Conservation (phyloP, 2,113 vertebrate species). For the Gymnobelideus leadbeateri region DNA sequence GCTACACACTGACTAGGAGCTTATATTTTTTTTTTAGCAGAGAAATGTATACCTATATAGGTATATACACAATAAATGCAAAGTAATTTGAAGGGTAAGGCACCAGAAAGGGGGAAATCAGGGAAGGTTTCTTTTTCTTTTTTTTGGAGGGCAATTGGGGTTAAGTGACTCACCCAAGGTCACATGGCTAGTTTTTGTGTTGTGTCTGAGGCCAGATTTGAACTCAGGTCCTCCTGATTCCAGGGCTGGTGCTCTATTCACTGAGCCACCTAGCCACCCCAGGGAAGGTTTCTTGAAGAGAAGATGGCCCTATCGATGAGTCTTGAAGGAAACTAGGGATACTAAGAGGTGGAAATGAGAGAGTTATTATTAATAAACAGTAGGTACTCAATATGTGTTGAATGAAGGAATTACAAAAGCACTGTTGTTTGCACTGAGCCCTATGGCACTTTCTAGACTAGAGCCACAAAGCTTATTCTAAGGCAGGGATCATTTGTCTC, state of each 20-base stretch:
- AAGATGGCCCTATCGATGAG: background rate
- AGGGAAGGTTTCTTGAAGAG: background rate
- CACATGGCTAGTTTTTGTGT: no score
- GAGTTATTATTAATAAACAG: background rate
- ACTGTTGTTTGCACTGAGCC: background rate
- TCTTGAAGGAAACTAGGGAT: background rate
- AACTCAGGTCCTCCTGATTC: no score
- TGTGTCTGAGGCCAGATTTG: no score
- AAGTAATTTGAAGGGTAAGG: background rate
- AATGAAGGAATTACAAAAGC: background rate
- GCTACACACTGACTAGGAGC: background rate
- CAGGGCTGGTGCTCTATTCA: no score
- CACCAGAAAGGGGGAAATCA: background rate
- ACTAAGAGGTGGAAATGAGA: background rate
- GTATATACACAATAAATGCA: background rate
- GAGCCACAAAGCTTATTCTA: background rate
- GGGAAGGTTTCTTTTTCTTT: background rate
- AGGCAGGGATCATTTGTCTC: background rate
- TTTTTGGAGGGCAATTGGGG: no score
- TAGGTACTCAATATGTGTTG: background rate
- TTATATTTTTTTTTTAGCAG: background rate
- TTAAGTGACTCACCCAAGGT: no score
- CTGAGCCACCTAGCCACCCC: no score
- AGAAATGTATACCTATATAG: background rate
- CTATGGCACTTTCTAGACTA: background rate